Base-by-base conservation (phyloP, 2,888 invertebrate species). In the Physocephala rufipes region DNA sequence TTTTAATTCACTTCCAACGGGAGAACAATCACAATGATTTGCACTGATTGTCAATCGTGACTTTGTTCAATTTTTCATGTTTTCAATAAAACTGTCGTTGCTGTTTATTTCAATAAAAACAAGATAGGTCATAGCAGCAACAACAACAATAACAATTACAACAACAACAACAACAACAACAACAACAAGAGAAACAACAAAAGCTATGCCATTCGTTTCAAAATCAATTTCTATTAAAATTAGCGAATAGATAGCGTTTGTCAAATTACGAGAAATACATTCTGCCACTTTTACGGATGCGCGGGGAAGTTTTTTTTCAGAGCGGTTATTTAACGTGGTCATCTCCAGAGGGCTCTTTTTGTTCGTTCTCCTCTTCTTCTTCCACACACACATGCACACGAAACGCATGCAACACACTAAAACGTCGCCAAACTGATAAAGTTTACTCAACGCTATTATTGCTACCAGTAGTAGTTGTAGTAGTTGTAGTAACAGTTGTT, bases 401-500 rank as follows among this genome's bases (percentile, higher is more conserved):
- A 36, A 36, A 36, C 36, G 36, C 36, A 36, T n/a, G n/a, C n/a
- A n/a, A n/a, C 49, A 63, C n/a, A 36, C 61, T 30, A 74, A 75
- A 74, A 43, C 62, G 72, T 36, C 9, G 9, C 36, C 9, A 9
- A 7, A 36, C 9, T 9, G 9, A 36, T 36, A 9, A 36, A 36
- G 36, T 36, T 36, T n/a, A n/a, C n/a, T n/a, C n/a, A n/a, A n/a
- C n/a, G n/a, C n/a, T n/a, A n/a, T n/a, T n/a, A n/a, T n/a, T 68
- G 49, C 24, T 30, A 30, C 36, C 43, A 45, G 7, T 63, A 67
- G 71, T 59, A 70, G 71, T 76, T 78, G 71, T 71, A 26, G 66
- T 19, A 64, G 62, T 62, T 58, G 45, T 53, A 63, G 74, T 75
- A 67, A 67, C 16, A 63, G 59, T 61, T 70, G 69, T 73, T 76